phyloP scores from a whole-genome alignment of 2,888 invertebrate genomes.

The Microchrysa polita region DNA sequence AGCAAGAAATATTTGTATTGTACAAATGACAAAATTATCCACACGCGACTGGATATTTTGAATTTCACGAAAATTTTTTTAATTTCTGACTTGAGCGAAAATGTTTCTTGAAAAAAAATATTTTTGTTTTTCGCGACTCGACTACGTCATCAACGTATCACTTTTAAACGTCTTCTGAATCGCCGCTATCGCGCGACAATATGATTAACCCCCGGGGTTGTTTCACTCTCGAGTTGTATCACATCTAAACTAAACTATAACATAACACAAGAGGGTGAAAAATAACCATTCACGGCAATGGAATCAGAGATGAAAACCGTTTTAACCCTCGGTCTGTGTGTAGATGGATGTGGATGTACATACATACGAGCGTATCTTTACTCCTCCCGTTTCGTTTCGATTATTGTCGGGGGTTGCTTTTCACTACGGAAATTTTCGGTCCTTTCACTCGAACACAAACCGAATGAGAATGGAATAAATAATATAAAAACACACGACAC shows the following conservation, averaged over 20 bases:
- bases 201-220: constrained; percentile 51
- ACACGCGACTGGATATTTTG: too few species aligned
- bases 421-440: too few species aligned
- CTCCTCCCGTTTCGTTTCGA: constrained; percentile 34
- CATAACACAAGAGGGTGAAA: constrained; percentile 40
- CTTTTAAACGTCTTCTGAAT: constrained; percentile 50
- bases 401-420: constrained; percentile 1
- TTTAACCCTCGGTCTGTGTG: not conserved
- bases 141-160: constrained; percentile 47
- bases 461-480: not conserved
- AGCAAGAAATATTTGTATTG: too few species aligned
- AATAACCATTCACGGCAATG: constrained; percentile 17
- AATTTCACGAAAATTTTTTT: too few species aligned
- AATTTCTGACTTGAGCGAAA: too few species aligned
- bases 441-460: too few species aligned
- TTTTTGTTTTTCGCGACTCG: too few species aligned
- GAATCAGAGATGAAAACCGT: constrained; percentile 29
- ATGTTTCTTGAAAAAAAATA: too few species aligned
- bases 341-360: too few species aligned
- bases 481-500: not conserved
- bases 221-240: constrained; percentile 32
- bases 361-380: not conserved
- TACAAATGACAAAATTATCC: too few species aligned
- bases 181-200: constrained; percentile 48
- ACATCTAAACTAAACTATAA: not conserved